Base-by-base conservation (phyloP, 2,888 invertebrate genomes). In the Ametastegia equiseti region DNA sequence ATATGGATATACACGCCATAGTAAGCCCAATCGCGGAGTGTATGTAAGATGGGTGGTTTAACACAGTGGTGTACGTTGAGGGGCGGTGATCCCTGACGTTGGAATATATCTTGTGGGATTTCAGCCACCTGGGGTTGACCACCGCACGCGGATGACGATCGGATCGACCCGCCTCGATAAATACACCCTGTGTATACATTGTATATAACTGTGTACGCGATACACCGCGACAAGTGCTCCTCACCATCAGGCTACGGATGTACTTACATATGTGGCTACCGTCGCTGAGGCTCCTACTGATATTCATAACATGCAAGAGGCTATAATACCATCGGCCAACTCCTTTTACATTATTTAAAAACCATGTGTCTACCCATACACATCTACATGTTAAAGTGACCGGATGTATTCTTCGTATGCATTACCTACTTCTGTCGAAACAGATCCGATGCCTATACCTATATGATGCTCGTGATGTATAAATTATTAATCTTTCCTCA, bases 71-170 rank as follows among this genome's bases (percentile, higher is more conserved):
- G 5, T 5, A 60, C 60, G 6, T 60, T 19, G 27, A 60, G 27
- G 65, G 65, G 65, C 65, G n/a, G 39, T 75, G 75, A 54, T 75
- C 75, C 45, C 36, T 27, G 75, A 30, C 27, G 54, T 71, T 47
- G 71, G n/a, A n/a, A n/a, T n/a, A n/a, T n/a, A n/a, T 23, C n/a
- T 75, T 54, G 54, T 75, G 75, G 75, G 75, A 75, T 50, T 75
- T 45, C 36, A 6, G 13, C 75, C 75, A 75, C 75, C 75, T 75
- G 75, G 36, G n/a, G n/a, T 75, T 75, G 54, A 75, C 75, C n/a
- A n/a, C 75, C 27, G 54, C 36, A 75, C 30, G 36, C 27, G 54
- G 9, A 75, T 75, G 75, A 75, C 75, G 50, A 67, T 67, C 50
- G 33, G 36, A 36, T 54, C n/a, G n/a, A 45, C 23, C 54, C 75